Base-by-base conservation (phyloP, 2,888 invertebrate genomes). In the Orthosia cruda region DNA sequence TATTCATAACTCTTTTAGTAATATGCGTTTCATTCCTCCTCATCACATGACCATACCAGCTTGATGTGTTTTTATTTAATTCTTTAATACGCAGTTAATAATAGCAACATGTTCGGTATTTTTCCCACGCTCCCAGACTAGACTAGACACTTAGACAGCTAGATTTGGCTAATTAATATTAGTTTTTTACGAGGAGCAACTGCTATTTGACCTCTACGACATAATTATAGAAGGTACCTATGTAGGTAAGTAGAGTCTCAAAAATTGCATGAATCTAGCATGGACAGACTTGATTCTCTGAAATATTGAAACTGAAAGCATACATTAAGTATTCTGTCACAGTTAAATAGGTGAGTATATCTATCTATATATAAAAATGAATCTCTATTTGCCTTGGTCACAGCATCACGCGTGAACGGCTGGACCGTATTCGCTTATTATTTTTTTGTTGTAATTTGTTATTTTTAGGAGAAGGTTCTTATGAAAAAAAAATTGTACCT, bases 131-230 rank as follows among this genome's bases (percentile, higher is more conserved):
- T 16, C 12, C n/a, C 15, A 49, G 40, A 23, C 58, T 15, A 20
- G 16, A 71, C 12, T n/a, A 23, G 32, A 15, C 23, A 40, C 5
- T 5, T 45, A 45, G 16, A 15, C 23, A 26, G 5, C 11, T 45
- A 45, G 16, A 74, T 74, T 72, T 12, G n/a, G 15, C 16, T 67
- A 49, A 77, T 55, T 77, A 4, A 4, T 32, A 74, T 20, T 50
- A 18, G 50, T 45, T 73, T 49, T 63, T 76, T 47, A 40, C n/a
- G n/a, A 49, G 1, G 49, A 18, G 40, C 40, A 55, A 68, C 55
- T 67, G 4, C 18, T 23, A 40, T 23, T 74, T 77, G 5, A 77
- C 68, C 55, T 55, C 15, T 15, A 55, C 4, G 40, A 12, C 16
- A 3, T n/a, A 49, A 67, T 77, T 32, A 13, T 54, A 74, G 26